phyloP scores from a whole-genome alignment of 2,888 invertebrate genomes.

The Hartigia nigra region DNA sequence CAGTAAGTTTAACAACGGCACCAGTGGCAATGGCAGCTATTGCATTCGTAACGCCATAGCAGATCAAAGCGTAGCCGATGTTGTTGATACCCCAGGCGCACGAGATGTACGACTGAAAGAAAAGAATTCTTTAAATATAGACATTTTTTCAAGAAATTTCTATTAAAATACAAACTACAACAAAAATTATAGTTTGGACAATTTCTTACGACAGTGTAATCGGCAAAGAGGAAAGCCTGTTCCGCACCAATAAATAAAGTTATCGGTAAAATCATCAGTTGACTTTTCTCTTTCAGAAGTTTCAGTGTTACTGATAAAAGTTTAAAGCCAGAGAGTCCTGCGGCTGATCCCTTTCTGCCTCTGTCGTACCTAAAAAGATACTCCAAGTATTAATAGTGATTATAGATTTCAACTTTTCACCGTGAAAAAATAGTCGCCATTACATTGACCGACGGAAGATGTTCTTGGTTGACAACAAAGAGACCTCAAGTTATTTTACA shows the following conservation, averaged over 20 bases:
- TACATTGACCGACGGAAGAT: neutral
- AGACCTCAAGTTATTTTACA: neutral
- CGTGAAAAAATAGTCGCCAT: neutral
- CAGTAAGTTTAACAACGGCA: constrained; percentile 80
- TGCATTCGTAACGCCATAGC: constrained; percentile 90
- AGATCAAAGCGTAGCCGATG: constrained; percentile 94
- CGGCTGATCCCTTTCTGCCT: constrained; percentile 70
- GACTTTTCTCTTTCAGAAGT: constrained; percentile 81
- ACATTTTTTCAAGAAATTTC: neutral
- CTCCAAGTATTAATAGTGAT: neutral
- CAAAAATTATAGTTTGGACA: neutral
- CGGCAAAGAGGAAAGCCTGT: constrained; percentile 91
- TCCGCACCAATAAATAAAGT: constrained; percentile 95
- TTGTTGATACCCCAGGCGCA: constrained; percentile 90
- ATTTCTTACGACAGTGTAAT: constrained; percentile 77
- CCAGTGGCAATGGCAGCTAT: constrained; percentile 87
- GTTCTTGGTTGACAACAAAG: neutral
- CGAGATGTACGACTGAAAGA: constrained; percentile 81
- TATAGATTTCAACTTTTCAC: neutral
- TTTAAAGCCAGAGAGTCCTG: constrained; percentile 74
- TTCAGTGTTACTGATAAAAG: constrained; percentile 82
- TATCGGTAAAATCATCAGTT: constrained; percentile 86
- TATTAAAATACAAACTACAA: neutral
- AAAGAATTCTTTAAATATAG: neutral
- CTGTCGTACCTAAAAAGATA: constrained; percentile 70